These are phyloP conservation scores for Atrina japonica DNA, from an alignment of 2,888 invertebrate species.

Conservation along the genomic window DNA sequence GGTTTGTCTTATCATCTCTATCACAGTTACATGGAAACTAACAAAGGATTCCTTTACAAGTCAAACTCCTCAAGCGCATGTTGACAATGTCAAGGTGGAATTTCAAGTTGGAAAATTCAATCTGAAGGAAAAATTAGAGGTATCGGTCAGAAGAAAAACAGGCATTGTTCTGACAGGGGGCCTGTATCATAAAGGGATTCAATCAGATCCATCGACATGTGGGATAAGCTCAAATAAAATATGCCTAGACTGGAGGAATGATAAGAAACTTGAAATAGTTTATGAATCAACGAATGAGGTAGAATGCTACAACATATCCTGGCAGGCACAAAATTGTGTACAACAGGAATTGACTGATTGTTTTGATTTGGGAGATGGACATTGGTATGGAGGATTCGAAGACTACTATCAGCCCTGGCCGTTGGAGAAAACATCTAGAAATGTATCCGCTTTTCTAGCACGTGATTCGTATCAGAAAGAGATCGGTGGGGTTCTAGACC, in stretches of 20 bases:
- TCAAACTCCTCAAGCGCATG: neutral
- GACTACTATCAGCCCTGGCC: constrained; percentile 91
- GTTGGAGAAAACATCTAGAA: constrained; percentile 83
- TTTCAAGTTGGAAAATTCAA: constrained; percentile 8
- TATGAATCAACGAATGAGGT: constrained; percentile 22
- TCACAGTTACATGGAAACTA: constrained; percentile 53
- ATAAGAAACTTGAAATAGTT: constrained; percentile 25
- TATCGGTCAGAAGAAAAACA: neutral
- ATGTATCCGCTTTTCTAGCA: constrained; percentile 65
- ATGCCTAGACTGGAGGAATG: constrained; percentile 43
- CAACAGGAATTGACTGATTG: constrained; percentile 64
- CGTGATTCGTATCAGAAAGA: constrained; percentile 63
- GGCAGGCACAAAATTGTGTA: constrained; percentile 53
- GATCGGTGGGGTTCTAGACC: constrained; percentile 80
- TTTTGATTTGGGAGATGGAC: constrained; percentile 64
- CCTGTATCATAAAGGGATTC: neutral
- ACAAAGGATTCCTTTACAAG: constrained; percentile 17
- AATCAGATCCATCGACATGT: neutral
- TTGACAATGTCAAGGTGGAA: neutral
- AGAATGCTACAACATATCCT: constrained; percentile 59
- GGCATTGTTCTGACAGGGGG: constrained; percentile 3
- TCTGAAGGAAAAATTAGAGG: neutral
- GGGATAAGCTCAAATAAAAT: neutral
- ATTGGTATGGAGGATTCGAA: constrained; percentile 93
- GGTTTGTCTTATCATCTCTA: too few species aligned